Percentiles rank a stretch among this genome's conserved stretches.
These are phyloP conservation scores for Calypte anna DNA, from an alignment of 2,113 vertebrate genomes.

Conservation along the genomic window DNA sequence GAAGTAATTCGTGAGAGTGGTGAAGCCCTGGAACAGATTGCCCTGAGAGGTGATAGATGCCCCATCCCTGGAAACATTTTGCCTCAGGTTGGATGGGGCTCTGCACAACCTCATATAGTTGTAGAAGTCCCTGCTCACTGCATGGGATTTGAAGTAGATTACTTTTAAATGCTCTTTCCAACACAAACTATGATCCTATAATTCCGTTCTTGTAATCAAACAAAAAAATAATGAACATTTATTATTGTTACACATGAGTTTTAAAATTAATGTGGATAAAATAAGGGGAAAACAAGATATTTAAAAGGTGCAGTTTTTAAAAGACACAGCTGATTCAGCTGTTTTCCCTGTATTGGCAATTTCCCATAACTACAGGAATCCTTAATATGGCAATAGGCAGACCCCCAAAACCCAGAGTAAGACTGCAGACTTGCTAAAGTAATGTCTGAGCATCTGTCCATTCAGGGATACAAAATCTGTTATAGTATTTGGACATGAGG, in stretches of 20 bases:
- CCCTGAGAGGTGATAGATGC: too few relatives aligned
- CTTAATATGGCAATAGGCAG: background rate
- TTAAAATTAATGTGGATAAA: background rate
- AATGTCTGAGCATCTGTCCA: background rate
- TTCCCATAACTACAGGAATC: background rate
- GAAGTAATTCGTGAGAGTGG: too few relatives aligned
- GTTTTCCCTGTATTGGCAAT: background rate
- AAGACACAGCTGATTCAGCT: background rate
- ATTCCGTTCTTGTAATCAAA: too few relatives aligned
- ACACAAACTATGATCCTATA: too few relatives aligned
- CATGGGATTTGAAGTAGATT: too few relatives aligned
- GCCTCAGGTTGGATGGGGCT: too few relatives aligned
- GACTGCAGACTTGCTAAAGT: background rate
- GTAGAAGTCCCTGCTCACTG: too few relatives aligned
- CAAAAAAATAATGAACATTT: too few relatives aligned
- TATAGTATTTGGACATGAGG: background rate
- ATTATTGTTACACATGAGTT: background rate
- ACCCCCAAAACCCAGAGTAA: fast-evolving
- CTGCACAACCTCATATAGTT: too few relatives aligned
- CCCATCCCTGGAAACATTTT: too few relatives aligned
- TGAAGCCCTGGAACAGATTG: too few relatives aligned
- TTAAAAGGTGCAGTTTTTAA: background rate
- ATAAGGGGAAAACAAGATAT: background rate
- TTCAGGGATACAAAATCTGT: background rate
- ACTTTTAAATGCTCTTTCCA: too few relatives aligned